Evolutionary conservation across 2,113 vertebrate species (phyloP).

Genomic region (Brienomyrus longianalis): DNA sequence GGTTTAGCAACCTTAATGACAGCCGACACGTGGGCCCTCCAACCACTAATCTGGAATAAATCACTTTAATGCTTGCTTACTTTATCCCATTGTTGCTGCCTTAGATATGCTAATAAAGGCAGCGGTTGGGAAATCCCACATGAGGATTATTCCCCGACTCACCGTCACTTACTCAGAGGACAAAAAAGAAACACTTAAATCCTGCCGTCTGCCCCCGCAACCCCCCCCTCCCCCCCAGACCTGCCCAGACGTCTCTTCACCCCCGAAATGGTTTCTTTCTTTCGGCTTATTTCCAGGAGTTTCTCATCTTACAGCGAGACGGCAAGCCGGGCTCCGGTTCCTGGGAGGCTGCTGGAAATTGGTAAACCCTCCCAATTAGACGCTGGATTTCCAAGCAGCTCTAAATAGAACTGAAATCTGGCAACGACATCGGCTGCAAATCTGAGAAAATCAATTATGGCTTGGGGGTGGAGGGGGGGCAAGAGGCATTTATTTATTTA

Average conservation of each 20-base stretch:
- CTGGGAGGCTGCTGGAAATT: not conserved
- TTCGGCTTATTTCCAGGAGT: not conserved
- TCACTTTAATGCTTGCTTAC: constrained; percentile 30
- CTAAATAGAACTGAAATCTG: constrained; percentile 14
- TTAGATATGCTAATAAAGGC: constrained; percentile 38
- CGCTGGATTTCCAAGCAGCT: constrained; percentile 19
- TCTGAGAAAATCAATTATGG: constrained; percentile 11
- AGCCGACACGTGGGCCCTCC: constrained; percentile 14
- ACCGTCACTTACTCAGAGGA: constrained; percentile 6
- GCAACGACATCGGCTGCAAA: not conserved
- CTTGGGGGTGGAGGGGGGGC: not conserved
- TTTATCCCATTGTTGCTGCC: constrained; percentile 30
- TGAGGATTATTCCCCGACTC: constrained; percentile 33
- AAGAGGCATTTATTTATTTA: not conserved
- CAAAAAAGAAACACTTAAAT: constrained; percentile 23
- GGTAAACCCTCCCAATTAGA: constrained; percentile 22
- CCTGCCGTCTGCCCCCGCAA: not conserved
- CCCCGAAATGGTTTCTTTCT: not conserved
- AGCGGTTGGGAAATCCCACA: constrained; percentile 32
- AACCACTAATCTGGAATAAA: constrained; percentile 31
- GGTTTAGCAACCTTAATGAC: constrained; percentile 24
- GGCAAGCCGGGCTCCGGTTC: not conserved
- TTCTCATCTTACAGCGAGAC: not conserved
- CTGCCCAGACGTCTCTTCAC: not conserved
- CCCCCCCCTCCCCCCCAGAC: not conserved